Evolutionary conservation across 1,140 invertebrate genomes (phyloP).

Genomic region (Hydropsyche tenuis): DNA sequence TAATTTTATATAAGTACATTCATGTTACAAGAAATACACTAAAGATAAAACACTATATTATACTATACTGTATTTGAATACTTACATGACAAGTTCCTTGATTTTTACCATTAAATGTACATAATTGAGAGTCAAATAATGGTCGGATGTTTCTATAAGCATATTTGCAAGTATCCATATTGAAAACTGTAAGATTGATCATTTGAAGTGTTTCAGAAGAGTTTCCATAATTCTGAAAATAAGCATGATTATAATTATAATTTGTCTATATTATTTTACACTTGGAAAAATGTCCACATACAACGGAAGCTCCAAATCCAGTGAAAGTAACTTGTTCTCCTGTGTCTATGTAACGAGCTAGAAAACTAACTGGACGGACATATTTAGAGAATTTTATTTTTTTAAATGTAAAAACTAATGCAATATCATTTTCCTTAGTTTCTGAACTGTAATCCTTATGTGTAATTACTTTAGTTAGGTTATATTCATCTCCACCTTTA

Average conservation of each 20-base stretch:
- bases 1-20: not conserved
- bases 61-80: not conserved
- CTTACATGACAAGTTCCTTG: constrained; percentile 64
- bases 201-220: constrained; percentile 43
- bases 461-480: constrained; percentile 37
- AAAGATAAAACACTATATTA: not conserved
- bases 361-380: constrained; percentile 17
- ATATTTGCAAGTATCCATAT: constrained; percentile 40
- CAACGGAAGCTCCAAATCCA: constrained; percentile 40
- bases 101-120: constrained; percentile 66
- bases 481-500: constrained; percentile 28
- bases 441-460: constrained; percentile 35
- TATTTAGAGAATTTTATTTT: constrained; percentile 29
- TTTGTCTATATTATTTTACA: not conserved
- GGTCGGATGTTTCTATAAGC: constrained; percentile 42
- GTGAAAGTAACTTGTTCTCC: constrained; percentile 35
- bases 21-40: not conserved
- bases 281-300: constrained; percentile 17
- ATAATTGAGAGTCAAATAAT: constrained; percentile 54
- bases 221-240: constrained; percentile 44
- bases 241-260: not conserved
- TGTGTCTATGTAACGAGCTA: constrained; percentile 11
- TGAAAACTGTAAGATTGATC: constrained; percentile 41
- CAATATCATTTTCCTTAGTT: constrained; percentile 46
- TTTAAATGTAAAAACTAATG: constrained; percentile 34